Percentiles rank a stretch among this genome's conserved stretches.
phyloP scores from a whole-genome alignment of 1,140 invertebrate species.

The Odontomachus brunneus region DNA sequence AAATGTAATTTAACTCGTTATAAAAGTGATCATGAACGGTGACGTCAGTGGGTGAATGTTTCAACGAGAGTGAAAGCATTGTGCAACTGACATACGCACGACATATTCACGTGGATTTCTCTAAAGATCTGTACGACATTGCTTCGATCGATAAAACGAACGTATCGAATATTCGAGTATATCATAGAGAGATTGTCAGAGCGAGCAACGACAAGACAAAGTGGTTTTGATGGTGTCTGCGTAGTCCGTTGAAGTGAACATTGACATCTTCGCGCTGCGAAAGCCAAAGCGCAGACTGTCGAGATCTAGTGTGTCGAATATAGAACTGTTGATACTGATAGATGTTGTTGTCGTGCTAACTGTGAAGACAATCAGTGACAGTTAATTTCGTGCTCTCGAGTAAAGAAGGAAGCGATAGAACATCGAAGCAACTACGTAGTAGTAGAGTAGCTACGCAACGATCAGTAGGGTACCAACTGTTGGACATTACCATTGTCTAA shows the following conservation, averaged over 20 bases:
- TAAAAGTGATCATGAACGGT: background rate
- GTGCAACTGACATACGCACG: constrained; percentile 5
- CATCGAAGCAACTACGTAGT: constrained; percentile 81
- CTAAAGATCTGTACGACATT: constrained; percentile 71
- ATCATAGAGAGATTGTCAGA: background rate
- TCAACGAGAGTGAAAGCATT: background rate
- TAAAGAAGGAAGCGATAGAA: constrained; percentile 71
- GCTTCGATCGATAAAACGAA: constrained; percentile 64
- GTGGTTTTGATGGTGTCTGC: background rate
- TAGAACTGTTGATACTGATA: constrained; percentile 20
- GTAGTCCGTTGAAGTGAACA: background rate
- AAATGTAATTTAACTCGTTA: background rate
- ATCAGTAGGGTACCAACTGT: constrained; percentile 83
- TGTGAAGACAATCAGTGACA: constrained; percentile 36
- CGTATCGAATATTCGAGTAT: background rate
- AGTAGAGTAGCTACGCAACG: constrained; percentile 76
- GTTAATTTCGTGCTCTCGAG: constrained; percentile 31
- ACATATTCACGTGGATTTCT: constrained; percentile 41
- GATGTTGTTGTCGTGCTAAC: constrained; percentile 34
- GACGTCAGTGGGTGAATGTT: background rate
- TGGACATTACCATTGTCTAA: constrained; percentile 86
- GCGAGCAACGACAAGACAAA: background rate
- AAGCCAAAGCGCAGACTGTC: constrained; percentile 8
- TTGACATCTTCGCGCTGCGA: background rate
- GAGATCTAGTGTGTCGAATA: constrained; percentile 7